Evolutionary conservation across 2,797 vertebrate species (phyloP).

Genomic region (Diglossa cyanea): DNA sequence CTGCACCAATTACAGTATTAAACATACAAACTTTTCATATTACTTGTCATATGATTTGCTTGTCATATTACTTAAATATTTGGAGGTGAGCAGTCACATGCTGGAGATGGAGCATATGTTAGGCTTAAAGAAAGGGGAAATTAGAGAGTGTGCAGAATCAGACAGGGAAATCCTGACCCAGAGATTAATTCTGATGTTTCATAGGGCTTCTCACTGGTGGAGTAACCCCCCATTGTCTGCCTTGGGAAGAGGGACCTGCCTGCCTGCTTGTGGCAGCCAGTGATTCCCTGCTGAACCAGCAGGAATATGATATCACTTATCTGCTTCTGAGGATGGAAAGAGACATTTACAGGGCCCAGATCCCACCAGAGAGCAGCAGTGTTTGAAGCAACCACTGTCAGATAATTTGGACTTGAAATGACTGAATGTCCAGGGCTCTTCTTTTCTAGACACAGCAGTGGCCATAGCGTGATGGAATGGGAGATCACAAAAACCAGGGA

Average conservation of each 20-base stretch:
- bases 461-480: neutral
- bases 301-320: neutral
- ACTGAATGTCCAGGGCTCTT: neutral
- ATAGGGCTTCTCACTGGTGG: neutral
- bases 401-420: neutral
- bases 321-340: neutral
- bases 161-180: neutral
- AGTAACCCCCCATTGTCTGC: neutral
- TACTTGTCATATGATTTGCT: neutral
- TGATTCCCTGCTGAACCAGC: accelerated
- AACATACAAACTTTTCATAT: neutral
- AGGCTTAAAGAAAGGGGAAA: neutral
- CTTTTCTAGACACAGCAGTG: neutral
- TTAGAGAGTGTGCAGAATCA: neutral
- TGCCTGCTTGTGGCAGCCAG: neutral
- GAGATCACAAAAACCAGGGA: neutral
- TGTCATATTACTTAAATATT: neutral
- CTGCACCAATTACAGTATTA: neutral
- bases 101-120: neutral
- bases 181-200: neutral
- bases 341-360: neutral
- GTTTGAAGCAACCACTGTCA: neutral
- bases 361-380: neutral
- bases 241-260: neutral
- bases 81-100: neutral